Conservation (phyloP, 1,140 invertebrate genomes). For the Antheraea mylitta region DNA sequence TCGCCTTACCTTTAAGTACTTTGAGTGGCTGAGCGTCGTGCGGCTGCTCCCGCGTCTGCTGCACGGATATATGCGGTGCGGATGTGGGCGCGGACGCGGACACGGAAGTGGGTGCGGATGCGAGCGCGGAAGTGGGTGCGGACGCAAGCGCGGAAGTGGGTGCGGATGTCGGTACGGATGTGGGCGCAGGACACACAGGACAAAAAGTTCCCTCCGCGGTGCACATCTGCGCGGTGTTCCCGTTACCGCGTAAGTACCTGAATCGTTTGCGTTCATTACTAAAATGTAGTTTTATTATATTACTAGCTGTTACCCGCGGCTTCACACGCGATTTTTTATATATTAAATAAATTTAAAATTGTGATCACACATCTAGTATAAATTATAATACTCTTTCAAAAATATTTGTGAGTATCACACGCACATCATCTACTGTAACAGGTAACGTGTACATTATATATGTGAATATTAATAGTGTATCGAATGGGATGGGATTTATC, state of each 20-base stretch:
- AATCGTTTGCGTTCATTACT: not conserved
- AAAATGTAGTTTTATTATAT: no score
- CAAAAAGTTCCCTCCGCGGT: conserved; percentile 29
- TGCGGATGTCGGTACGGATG: conserved; percentile 15
- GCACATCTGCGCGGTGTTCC: conserved; percentile 12
- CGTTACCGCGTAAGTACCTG: conserved; percentile 43
- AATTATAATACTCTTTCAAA: no score
- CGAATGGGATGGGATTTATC: no score
- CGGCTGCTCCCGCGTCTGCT: not conserved
- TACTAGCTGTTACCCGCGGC: no score
- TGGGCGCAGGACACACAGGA: conserved; percentile 30
- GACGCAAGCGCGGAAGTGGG: conserved; percentile 12
- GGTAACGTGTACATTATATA: no score
- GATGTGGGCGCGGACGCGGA: not conserved
- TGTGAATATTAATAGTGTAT: no score
- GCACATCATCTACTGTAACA: no score
- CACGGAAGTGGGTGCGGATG: conserved; percentile 4
- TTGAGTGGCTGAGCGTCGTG: conserved; percentile 22
- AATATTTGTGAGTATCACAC: no score
- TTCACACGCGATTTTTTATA: no score
- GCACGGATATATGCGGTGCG: not conserved
- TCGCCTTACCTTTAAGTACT: conserved; percentile 20
- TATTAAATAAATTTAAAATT: no score
- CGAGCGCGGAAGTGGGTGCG: conserved; percentile 14
- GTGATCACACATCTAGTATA: no score